Evolutionary conservation across 2,113 vertebrate species (phyloP).

Genomic region (Sorex araneus): DNA sequence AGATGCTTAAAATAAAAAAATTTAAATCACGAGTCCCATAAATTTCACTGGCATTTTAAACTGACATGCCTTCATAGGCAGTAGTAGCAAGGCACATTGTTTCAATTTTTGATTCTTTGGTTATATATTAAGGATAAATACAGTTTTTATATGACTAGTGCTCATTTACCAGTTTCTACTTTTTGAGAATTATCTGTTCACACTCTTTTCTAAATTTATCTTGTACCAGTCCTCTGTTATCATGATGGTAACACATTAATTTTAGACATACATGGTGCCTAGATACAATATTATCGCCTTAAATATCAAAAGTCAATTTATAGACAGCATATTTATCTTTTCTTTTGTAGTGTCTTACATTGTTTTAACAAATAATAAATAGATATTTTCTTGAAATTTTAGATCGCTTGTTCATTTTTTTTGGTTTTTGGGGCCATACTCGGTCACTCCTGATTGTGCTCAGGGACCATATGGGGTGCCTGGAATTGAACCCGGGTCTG

Average conservation of each 20-base stretch:
- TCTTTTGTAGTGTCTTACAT: neutral
- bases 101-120: constrained; percentile 43
- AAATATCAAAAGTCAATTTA: neutral
- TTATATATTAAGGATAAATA: neutral
- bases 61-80: neutral
- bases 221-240: neutral
- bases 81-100: neutral
- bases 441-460: too few relatives aligned
- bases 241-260: neutral
- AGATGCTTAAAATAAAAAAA: constrained; percentile 26
- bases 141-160: neutral
- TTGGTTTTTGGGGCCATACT: too few relatives aligned
- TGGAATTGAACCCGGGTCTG: too few relatives aligned
- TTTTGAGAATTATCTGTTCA: neutral
- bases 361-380: neutral
- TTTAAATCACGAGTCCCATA: neutral
- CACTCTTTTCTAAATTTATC: constrained; percentile 16
- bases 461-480: too few relatives aligned
- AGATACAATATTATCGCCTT: constrained; percentile 2
- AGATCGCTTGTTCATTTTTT: neutral
- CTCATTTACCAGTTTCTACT: constrained; percentile 13
- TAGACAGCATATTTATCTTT: neutral
- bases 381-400: constrained; percentile 41
- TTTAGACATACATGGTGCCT: neutral
- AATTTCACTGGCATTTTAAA: constrained; percentile 49